phyloP scores from a whole-genome alignment of 2,888 invertebrate species.

The Conops quadrifasciatus region DNA sequence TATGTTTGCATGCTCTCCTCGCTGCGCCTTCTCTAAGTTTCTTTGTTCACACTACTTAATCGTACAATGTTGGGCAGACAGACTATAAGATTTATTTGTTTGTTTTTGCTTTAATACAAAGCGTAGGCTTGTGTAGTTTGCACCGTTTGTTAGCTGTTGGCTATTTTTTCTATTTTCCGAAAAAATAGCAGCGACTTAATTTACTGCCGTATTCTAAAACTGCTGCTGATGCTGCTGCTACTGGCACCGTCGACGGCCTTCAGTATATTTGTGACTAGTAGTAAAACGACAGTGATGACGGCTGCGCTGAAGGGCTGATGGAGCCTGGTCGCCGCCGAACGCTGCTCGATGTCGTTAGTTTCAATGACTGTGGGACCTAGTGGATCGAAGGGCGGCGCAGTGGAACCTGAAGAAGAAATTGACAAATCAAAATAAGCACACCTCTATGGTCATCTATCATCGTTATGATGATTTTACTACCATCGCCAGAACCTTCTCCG shows the following conservation, averaged over 20 bases:
- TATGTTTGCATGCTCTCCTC: background rate
- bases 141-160: slow-evolving; percentile 11
- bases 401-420: slow-evolving; percentile 46
- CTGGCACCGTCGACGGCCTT: slow-evolving; percentile 39
- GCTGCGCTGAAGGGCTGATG: slow-evolving; percentile 39
- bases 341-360: slow-evolving; percentile 45
- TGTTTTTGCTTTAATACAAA: slow-evolving; percentile 42
- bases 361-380: slow-evolving; percentile 48
- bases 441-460: background rate
- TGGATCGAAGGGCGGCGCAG: slow-evolving; percentile 50
- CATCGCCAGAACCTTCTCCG: slow-evolving; percentile 63
- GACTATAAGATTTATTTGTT: slow-evolving; percentile 16
- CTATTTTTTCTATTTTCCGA: slow-evolving; percentile 9
- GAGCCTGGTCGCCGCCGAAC: slow-evolving; percentile 38
- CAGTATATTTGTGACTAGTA: slow-evolving; percentile 55
- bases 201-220: slow-evolving; percentile 19
- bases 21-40: background rate
- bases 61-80: background rate
- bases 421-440: background rate
- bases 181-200: slow-evolving; percentile 19
- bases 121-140: slow-evolving; percentile 40
- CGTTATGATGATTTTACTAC: slow-evolving; percentile 44
- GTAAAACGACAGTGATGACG: slow-evolving; percentile 42
- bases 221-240: slow-evolving; percentile 40
- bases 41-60: slow-evolving; percentile 4